Base-by-base conservation (phyloP, 2,888 invertebrate genomes). In the Papilio gigon region DNA sequence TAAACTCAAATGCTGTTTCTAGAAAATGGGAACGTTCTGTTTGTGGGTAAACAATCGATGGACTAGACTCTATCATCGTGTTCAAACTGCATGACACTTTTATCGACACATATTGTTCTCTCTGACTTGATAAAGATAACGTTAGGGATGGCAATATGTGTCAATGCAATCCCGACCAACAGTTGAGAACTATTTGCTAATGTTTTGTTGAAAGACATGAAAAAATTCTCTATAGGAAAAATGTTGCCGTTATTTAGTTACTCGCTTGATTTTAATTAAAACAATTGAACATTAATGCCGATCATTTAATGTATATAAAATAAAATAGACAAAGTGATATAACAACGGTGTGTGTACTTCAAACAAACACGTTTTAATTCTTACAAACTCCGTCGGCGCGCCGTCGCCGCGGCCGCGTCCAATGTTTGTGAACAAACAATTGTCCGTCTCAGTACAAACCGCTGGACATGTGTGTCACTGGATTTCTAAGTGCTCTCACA, bases 351-450 rank as follows among this genome's bases (percentile, higher is more conserved):
- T 53, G 35, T 64, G 22, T 53, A 37, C n/a, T 56, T 37, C 27
- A 64, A 9, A 44, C 59, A 59, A 59, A 59, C 59, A 66, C 44
- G 53, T 53, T 67, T 56, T 56, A 62, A 56, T 56, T 67, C 56
- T 42, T 35, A 61, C 61, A 67, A 60, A 67, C 61, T 67, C 40
- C n/a, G 22, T 12, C n/a, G n/a, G n/a, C n/a, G n/a, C n/a, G n/a
- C n/a, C n/a, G n/a, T n/a, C n/a, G n/a, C n/a, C n/a, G n/a, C n/a
- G n/a, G n/a, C 40, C 17, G 9, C 20, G 53, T 62, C 42, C 30
- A 33, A 42, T 67, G 67, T 67, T 67, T 67, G 62, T 33, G 56
- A 35, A 67, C 53, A 63, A 67, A 67, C 67, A 67, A 62, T 56
- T 67, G 40, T 62, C 27, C 53, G 53, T 67, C 25, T 12, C 35